Base-by-base conservation (phyloP, 2,113 vertebrate species). In the Bos indicus region DNA sequence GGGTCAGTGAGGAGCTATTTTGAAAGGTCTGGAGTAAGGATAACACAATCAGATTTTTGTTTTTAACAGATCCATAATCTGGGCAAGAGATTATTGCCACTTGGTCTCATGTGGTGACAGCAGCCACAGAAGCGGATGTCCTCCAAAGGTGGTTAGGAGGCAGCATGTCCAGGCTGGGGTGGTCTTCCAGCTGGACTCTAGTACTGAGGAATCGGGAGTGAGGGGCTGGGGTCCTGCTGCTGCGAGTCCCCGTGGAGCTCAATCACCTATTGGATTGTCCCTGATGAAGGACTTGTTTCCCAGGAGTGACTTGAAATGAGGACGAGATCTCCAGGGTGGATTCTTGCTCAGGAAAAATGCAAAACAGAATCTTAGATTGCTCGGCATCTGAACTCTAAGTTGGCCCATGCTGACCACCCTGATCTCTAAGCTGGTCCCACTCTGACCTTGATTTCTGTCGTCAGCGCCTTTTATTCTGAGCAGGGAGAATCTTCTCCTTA, bases 191-290 rank as follows among this genome's bases (percentile, higher is more conserved):
- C 33, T 25, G 23, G 59, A 26, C 21, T 10, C 52, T 21, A 1
- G 1, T 25, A 1, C 1, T 51, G 78, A 14, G 40, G 30, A 67
- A 19, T 5, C 12, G 14, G 36, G 36, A 16, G 11, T 2, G 10
- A 94, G 74, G 43, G 36, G 17, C 28, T n/a, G 36, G 30, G 13
- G 51, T 40, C 52, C 16, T 28, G 5, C 8, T 26, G 23, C n/a
- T 9, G 1, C 1, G 46, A 4, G 30, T 19, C 81, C 59, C 71
- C 0, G 0, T 8, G 30, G 80, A 40, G 23, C 48, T 33, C 25
- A 25, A 2, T 40, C 33, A 40, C 36, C 6, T 4, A 3, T 10
- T 21, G 64, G 71, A 25, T 12, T 14, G 17, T 6, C 25, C 36
- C 33, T 16, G 4, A 8, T 3, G 7, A n/a, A 74, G 80, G 43